Evolutionary conservation across 2,888 invertebrate genomes (phyloP).

Genomic region (Peribatodes rhomboidaria): DNA sequence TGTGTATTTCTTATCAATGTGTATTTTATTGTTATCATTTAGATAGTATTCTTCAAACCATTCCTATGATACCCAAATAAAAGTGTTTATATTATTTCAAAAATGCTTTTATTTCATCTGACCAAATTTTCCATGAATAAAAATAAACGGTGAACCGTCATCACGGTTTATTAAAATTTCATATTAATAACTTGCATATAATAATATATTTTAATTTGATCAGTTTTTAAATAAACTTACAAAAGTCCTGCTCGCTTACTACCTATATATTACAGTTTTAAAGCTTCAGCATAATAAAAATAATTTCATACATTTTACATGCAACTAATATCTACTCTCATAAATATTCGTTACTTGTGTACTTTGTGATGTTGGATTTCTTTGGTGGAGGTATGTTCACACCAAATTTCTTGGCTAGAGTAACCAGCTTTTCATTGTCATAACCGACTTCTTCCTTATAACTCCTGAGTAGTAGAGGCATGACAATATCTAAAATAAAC

Average conservation of each 20-base stretch:
- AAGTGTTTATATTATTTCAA: constrained; percentile 51
- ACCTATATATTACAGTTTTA: constrained; percentile 84
- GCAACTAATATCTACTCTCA: constrained; percentile 71
- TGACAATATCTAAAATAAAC: constrained; percentile 89
- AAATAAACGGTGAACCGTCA: constrained; percentile 70
- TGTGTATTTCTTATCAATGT: constrained; percentile 18
- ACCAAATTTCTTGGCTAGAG: constrained; percentile 85
- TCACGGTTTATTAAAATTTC: constrained; percentile 82
- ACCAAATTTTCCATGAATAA: constrained; percentile 61
- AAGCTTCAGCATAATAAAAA: constrained; percentile 85
- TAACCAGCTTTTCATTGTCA: constrained; percentile 83
- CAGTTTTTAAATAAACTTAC: constrained; percentile 84
- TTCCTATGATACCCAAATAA: constrained; percentile 44
- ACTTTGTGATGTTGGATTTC: constrained; percentile 88
- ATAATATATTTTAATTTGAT: constrained; percentile 79
- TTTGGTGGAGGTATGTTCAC: constrained; percentile 85
- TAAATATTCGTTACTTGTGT: constrained; percentile 89
- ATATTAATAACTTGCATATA: constrained; percentile 83
- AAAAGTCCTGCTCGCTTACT: constrained; percentile 84
- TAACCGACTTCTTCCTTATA: constrained; percentile 88
- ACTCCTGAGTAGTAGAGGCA: constrained; percentile 88
- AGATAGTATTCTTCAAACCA: constrained; percentile 29
- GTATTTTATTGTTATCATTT: constrained; percentile 16
- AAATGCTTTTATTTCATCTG: constrained; percentile 62
- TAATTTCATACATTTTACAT: constrained; percentile 72